A percentile compares a stretch with the other conserved stretches of the same genome.
Conservation (phyloP, 2,113 vertebrate species). For the Anguilla rostrata region DNA sequence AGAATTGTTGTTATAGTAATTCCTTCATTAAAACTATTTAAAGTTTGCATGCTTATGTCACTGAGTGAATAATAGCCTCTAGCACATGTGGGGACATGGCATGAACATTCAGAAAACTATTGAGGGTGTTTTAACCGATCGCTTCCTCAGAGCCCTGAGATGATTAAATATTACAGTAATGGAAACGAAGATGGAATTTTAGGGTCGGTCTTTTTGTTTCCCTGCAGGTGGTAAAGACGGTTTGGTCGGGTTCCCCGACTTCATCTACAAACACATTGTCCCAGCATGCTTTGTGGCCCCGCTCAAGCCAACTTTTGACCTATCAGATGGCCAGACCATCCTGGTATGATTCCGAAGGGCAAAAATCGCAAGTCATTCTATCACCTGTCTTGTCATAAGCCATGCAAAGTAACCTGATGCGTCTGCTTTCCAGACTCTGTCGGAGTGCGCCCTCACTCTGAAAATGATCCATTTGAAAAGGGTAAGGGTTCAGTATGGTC, state of each 20-base stretch:
- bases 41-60: neutral
- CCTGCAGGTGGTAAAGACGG: slow-evolving; percentile 90
- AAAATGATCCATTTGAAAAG: slow-evolving; percentile 96
- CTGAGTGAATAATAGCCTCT: neutral
- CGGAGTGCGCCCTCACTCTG: slow-evolving; percentile 89
- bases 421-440: slow-evolving; percentile 79
- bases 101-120: no score
- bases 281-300: slow-evolving; percentile 96
- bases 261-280: slow-evolving; percentile 97
- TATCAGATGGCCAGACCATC: slow-evolving; percentile 93
- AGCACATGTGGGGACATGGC: no score
- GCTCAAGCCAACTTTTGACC: slow-evolving; percentile 93
- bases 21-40: neutral
- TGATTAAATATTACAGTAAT: neutral
- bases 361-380: neutral
- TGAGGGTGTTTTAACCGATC: no score
- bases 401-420: neutral
- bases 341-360: slow-evolving; percentile 72
- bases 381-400: neutral
- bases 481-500: slow-evolving; percentile 65
- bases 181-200: neutral
- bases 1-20: neutral
- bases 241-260: slow-evolving; percentile 92
- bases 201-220: neutral
- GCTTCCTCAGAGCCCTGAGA: neutral